Evolutionary conservation across 2,797 vertebrate genomes (phyloP).

Genomic region (Philypnodon macrostomus): DNA sequence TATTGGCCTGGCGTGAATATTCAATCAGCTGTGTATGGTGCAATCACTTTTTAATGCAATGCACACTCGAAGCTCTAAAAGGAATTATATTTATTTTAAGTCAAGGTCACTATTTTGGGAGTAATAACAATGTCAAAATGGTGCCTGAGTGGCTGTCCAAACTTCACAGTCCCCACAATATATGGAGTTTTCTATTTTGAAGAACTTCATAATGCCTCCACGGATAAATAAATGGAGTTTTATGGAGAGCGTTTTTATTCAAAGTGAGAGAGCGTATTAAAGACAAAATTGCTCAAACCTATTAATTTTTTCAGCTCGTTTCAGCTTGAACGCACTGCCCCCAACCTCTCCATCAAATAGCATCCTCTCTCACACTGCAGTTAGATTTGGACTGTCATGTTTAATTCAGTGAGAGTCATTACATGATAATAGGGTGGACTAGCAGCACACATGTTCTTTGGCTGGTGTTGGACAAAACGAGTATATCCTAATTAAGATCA

Average conservation of each 20-base stretch:
- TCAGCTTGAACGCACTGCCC: constrained; percentile 17
- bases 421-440: constrained; percentile 60
- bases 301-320: constrained; percentile 29
- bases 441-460: constrained; percentile 56
- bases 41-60: constrained; percentile 32
- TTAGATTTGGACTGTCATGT: constrained; percentile 49
- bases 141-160: constrained; percentile 26
- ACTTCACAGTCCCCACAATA: constrained; percentile 25
- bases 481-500: constrained; percentile 70
- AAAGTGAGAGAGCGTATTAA: constrained; percentile 16
- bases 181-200: constrained; percentile 34
- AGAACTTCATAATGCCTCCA: constrained; percentile 42
- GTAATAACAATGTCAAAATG: constrained; percentile 42
- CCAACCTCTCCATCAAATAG: constrained; percentile 32
- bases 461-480: constrained; percentile 67
- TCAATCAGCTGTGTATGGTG: constrained; percentile 29
- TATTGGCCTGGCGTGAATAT: constrained; percentile 26
- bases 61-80: constrained; percentile 28
- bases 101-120: constrained; percentile 27
- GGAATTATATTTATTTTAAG: constrained; percentile 34
- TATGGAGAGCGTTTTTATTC: constrained; percentile 23
- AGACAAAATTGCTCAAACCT: constrained; percentile 28
- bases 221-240: constrained; percentile 42
- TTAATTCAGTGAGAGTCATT: constrained; percentile 70
- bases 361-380: constrained; percentile 32